Evolutionary conservation across 2,797 vertebrate species (phyloP).

Genomic region (Naso thynnoides): DNA sequence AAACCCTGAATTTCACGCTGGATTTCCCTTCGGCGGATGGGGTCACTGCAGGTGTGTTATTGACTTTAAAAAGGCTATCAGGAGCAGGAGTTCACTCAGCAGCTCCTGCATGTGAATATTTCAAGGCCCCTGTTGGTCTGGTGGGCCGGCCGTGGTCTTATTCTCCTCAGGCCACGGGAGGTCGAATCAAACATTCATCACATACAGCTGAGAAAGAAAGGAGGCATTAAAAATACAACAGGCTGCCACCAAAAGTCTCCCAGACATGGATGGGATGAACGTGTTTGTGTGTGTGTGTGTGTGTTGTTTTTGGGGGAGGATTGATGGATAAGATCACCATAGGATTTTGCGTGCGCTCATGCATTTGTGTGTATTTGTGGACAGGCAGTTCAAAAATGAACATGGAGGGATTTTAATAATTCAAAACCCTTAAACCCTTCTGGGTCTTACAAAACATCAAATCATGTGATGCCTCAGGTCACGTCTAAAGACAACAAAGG

Average conservation of each 20-base stretch:
- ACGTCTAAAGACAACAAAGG: constrained; percentile 41
- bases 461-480: constrained; percentile 33
- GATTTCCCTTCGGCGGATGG: constrained; percentile 47
- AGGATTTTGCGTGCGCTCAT: constrained; percentile 3
- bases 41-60: constrained; percentile 54
- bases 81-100: constrained; percentile 50
- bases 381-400: constrained; percentile 12
- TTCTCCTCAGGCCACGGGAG: constrained; percentile 56
- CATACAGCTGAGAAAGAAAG: constrained; percentile 64
- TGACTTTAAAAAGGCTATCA: constrained; percentile 47
- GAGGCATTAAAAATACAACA: constrained; percentile 79
- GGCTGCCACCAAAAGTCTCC: constrained; percentile 49
- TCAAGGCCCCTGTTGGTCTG: constrained; percentile 51
- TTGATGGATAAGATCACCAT: constrained; percentile 13
- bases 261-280: constrained; percentile 26
- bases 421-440: constrained; percentile 38
- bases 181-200: constrained; percentile 81
- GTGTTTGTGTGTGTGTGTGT: constrained; percentile 17
- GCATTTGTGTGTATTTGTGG: constrained; percentile 1
- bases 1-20: constrained; percentile 9
- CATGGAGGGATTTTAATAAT: constrained; percentile 55
- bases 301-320: constrained; percentile 12
- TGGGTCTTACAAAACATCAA: constrained; percentile 40
- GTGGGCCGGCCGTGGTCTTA: constrained; percentile 46
- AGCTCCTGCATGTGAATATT: constrained; percentile 67